phyloP scores from a whole-genome alignment of 2,113 vertebrate species.

The Syngnathus floridae region DNA sequence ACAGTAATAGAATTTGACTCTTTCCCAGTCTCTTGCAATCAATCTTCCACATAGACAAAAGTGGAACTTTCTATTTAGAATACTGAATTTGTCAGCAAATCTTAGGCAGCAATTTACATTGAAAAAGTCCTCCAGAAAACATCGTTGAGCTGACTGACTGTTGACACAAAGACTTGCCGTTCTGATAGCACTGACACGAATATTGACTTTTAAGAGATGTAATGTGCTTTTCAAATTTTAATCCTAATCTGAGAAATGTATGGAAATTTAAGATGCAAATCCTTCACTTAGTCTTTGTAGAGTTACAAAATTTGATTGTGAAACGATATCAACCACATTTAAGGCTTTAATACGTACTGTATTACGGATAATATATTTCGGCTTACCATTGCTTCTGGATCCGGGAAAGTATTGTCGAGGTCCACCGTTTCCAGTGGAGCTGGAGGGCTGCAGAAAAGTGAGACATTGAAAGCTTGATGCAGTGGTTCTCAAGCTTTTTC shows the following conservation, averaged over 20 bases:
- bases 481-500: not conserved
- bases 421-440: slow-evolving; percentile 88
- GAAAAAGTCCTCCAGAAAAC: no score
- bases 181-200: no score
- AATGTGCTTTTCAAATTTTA: not conserved
- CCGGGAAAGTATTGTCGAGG: slow-evolving; percentile 81
- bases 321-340: not conserved
- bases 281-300: not conserved
- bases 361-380: not conserved
- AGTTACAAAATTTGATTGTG: not conserved
- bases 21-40: no score
- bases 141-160: no score
- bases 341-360: not conserved
- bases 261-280: not conserved
- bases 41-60: no score
- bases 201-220: not conserved
- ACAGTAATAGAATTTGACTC: no score
- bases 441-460: slow-evolving; percentile 67
- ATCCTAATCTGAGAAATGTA: no score
- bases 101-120: no score
- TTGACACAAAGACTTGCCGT: no score
- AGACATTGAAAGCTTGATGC: not conserved
- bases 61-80: no score
- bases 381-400: slow-evolving; percentile 85
- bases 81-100: no score